These are phyloP conservation scores for Trisateles emortualis DNA, from an alignment of 2,888 invertebrate species.

Conservation along the genomic window DNA sequence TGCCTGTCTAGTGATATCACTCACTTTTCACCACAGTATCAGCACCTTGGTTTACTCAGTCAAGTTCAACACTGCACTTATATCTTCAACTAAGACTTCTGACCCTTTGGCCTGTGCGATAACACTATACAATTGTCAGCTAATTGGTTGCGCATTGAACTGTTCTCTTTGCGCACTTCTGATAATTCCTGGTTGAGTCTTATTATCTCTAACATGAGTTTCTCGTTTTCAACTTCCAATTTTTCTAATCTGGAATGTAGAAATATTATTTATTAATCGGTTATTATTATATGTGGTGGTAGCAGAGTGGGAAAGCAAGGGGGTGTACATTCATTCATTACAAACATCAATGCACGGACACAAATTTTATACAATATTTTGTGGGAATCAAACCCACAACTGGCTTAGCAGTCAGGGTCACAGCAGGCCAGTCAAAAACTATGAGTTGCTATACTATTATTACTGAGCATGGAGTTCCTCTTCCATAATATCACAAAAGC, in stretches of 20 bases:
- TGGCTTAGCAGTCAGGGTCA: too few relatives aligned
- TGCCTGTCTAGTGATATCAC: constrained; percentile 28
- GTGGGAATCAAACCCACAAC: too few relatives aligned
- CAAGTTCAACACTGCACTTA: constrained; percentile 43
- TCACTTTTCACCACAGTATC: constrained; percentile 48
- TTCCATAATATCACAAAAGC: too few relatives aligned
- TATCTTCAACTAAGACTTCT: constrained; percentile 70
- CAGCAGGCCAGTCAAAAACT: too few relatives aligned
- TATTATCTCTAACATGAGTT: constrained; percentile 90
- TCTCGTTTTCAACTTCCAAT: constrained; percentile 89
- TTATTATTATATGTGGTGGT: too few relatives aligned
- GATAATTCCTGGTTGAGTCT: constrained; percentile 90
- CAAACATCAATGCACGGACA: too few relatives aligned
- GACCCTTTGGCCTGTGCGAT: constrained; percentile 66
- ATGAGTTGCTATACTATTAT: too few relatives aligned
- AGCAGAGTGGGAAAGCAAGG: too few relatives aligned
- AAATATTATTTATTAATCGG: background rate
- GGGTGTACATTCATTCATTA: too few relatives aligned
- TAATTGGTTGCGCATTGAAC: constrained; percentile 88
- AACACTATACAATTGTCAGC: constrained; percentile 88
- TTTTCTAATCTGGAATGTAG: constrained; percentile 74
- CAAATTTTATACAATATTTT: too few relatives aligned
- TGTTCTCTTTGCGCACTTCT: constrained; percentile 92
- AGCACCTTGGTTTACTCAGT: constrained; percentile 59
- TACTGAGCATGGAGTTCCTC: too few relatives aligned